phyloP scores from a whole-genome alignment of 2,113 vertebrate genomes.

The Maccullochella peelii region DNA sequence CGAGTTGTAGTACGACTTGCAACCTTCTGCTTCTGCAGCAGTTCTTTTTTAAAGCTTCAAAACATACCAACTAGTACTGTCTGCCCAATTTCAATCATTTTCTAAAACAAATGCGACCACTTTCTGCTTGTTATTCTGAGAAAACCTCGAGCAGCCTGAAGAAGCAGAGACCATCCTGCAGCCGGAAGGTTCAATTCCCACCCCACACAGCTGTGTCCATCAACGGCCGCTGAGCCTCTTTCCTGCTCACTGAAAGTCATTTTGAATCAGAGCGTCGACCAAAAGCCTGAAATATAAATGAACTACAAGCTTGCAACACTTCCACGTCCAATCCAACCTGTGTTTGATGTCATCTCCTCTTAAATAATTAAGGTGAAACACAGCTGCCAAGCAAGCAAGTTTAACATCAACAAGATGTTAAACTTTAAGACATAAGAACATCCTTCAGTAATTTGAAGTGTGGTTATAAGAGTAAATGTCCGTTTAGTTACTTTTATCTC shows the following conservation, averaged over 20 bases:
- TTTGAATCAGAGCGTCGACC: constrained; percentile 3
- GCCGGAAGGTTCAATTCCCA: not conserved
- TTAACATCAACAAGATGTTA: not conserved
- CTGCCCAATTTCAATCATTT: not conserved
- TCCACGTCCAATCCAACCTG: not conserved
- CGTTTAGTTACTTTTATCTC: too few relatives aligned
- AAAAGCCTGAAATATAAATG: constrained; percentile 40
- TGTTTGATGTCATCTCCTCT: not conserved
- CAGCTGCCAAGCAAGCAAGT: constrained; percentile 2
- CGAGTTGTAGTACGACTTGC: too few relatives aligned
- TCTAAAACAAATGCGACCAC: not conserved
- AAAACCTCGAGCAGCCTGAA: not conserved
- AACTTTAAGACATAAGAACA: not conserved
- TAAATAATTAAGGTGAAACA: constrained; percentile 35
- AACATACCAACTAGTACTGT: not conserved
- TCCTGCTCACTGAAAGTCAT: not conserved
- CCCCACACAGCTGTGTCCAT: not conserved
- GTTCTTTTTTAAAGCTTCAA: not conserved
- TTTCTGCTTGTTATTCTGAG: not conserved
- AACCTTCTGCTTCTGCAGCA: not conserved
- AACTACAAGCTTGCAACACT: not conserved
- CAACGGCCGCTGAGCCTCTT: not conserved
- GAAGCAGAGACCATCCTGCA: not conserved
- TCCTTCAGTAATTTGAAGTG: not conserved
- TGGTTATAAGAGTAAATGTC: not conserved